Conservation (phyloP, 1,140 invertebrate species). For the Apis florea region DNA sequence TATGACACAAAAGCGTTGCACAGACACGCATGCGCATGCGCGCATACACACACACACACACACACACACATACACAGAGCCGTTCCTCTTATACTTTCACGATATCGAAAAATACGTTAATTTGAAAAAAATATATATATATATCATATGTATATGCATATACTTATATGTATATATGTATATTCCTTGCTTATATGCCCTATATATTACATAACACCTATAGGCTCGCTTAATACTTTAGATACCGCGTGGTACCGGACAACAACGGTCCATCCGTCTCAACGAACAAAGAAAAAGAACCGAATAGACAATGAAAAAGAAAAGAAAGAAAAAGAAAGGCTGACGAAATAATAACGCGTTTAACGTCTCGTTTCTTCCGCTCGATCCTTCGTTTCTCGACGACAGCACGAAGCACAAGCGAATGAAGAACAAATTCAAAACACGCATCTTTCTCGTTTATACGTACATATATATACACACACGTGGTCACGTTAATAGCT, state of each 20-base stretch:
- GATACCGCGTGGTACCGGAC: constrained; percentile 41
- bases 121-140: constrained; percentile 64
- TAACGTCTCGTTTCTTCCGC: neutral
- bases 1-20: constrained; percentile 29
- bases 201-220: constrained; percentile 60
- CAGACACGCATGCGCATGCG: neutral
- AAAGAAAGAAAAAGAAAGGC: too few relatives aligned
- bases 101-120: constrained; percentile 76
- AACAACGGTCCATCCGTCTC: constrained; percentile 16
- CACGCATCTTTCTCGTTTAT: constrained; percentile 42
- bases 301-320: too few relatives aligned
- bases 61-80: neutral
- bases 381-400: neutral
- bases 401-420: constrained; percentile 7
- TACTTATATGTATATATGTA: constrained; percentile 50
- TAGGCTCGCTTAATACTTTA: constrained; percentile 65
- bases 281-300: neutral
- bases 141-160: constrained; percentile 44
- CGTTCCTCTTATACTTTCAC: constrained; percentile 39
- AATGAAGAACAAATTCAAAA: constrained; percentile 13
- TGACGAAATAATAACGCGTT: neutral
- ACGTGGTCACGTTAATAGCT: constrained; percentile 39
- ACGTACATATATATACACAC: constrained; percentile 40
- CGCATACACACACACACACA: neutral
- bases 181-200: constrained; percentile 42